Evolutionary conservation across 2,113 vertebrate genomes (phyloP).

Genomic region (Vimba vimba): DNA sequence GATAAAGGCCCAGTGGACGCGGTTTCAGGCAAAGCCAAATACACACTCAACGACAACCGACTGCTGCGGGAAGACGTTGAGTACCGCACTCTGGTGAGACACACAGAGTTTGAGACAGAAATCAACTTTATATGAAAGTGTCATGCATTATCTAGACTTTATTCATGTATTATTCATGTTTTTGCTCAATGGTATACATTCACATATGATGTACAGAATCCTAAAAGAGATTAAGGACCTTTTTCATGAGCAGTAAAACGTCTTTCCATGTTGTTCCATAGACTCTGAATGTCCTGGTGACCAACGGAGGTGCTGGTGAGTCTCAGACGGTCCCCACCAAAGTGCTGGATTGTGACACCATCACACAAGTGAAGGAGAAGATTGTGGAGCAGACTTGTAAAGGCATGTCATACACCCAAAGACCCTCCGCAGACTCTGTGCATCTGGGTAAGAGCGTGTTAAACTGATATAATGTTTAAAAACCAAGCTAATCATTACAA

Average conservation of each 20-base stretch:
- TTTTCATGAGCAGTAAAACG: neutral
- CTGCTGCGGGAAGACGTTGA: slow-evolving; percentile 94
- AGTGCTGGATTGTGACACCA: slow-evolving; percentile 95
- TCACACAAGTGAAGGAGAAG: slow-evolving; percentile 98
- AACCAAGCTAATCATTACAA: neutral
- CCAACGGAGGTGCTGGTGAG: slow-evolving; percentile 71
- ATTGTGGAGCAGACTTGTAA: slow-evolving; percentile 96
- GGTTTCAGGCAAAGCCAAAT: slow-evolving; percentile 96
- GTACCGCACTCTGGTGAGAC: slow-evolving; percentile 89
- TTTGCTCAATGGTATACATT: neutral
- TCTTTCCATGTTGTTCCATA: slow-evolving; percentile 55
- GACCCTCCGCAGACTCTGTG: slow-evolving; percentile 88
- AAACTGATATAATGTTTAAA: neutral
- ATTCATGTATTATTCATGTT: neutral
- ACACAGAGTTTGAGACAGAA: neutral
- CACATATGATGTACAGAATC: neutral
- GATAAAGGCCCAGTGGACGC: slow-evolving; percentile 97
- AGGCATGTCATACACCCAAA: slow-evolving; percentile 85
- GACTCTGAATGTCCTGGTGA: slow-evolving; percentile 88
- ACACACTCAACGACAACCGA: slow-evolving; percentile 95
- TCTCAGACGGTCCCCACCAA: slow-evolving; percentile 85
- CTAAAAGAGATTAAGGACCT: neutral
- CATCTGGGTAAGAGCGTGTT: slow-evolving; percentile 83
- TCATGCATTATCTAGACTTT: neutral
- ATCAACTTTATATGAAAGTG: neutral